These are phyloP conservation scores for Drosophila punjabiensis DNA, from an alignment of 1,140 invertebrate species.

Conservation along the genomic window DNA sequence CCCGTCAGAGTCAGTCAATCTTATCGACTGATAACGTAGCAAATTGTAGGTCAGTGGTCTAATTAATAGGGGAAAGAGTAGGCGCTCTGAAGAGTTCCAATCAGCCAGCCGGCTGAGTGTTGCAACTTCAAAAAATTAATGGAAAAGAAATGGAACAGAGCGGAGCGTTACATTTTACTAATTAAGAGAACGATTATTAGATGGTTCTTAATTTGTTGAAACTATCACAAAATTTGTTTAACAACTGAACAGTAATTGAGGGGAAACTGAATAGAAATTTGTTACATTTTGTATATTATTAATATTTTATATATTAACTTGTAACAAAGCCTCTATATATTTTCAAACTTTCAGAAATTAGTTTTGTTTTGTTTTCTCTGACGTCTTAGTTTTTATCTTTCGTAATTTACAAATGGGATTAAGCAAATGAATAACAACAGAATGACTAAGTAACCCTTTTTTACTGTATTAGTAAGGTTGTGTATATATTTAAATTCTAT, in stretches of 20 bases:
- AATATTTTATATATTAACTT: background rate
- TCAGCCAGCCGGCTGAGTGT: slow-evolving; percentile 22
- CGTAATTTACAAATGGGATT: slow-evolving; percentile 27
- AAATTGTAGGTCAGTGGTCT: slow-evolving; percentile 67
- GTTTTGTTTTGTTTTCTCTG: background rate
- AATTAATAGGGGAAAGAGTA: slow-evolving; percentile 44
- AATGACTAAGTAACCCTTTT: background rate
- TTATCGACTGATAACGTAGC: slow-evolving; percentile 66
- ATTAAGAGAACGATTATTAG: slow-evolving; percentile 27
- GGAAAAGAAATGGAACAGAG: background rate
- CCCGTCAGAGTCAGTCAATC: slow-evolving; percentile 45
- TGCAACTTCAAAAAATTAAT: slow-evolving; percentile 23
- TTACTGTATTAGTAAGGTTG: background rate
- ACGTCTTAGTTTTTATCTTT: slow-evolving; percentile 13
- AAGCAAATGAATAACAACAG: slow-evolving; percentile 13
- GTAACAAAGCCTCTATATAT: background rate
- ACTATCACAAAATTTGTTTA: background rate
- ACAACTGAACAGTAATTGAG: background rate
- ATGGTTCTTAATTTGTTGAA: background rate
- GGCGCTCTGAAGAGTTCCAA: slow-evolving; percentile 14
- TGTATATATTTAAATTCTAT: background rate
- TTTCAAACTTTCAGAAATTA: background rate
- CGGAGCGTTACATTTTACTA: slow-evolving; percentile 18
- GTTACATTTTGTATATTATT: background rate
- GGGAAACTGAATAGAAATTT: background rate